Evolutionary conservation across 1,140 invertebrate species (phyloP).

Genomic region (Cydia fagiglandana): DNA sequence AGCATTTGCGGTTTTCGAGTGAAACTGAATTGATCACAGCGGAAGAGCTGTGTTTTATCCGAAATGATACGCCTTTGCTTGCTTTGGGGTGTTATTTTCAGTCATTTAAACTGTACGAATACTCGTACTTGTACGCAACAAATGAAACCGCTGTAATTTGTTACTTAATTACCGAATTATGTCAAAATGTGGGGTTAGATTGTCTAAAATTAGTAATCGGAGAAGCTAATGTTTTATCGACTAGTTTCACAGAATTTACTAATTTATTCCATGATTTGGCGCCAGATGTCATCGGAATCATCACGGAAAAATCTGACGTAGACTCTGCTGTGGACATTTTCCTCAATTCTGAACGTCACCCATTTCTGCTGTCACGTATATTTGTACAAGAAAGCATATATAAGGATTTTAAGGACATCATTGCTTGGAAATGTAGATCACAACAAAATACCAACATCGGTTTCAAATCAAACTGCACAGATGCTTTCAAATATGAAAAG

Average conservation of each 20-base stretch:
- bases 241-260: neutral
- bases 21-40: neutral
- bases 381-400: conserved; percentile 19
- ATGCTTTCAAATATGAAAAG: neutral
- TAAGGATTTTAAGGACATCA: conserved; percentile 5
- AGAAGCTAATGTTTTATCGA: neutral
- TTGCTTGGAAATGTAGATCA: conserved; percentile 14
- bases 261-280: neutral
- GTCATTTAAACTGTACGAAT: neutral
- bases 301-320: conserved; percentile 3
- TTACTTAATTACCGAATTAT: conserved; percentile 10
- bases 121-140: neutral
- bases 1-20: neutral
- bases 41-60: neutral
- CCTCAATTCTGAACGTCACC: neutral
- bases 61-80: neutral
- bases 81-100: neutral
- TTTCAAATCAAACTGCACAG: neutral
- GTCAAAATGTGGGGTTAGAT: neutral
- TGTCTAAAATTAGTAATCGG: neutral
- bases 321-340: conserved; percentile 10
- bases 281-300: neutral
- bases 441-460: neutral
- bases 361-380: neutral
- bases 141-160: conserved; percentile 22